phyloP scores from a whole-genome alignment of 2,888 invertebrate genomes.

The Apamea sordens region DNA sequence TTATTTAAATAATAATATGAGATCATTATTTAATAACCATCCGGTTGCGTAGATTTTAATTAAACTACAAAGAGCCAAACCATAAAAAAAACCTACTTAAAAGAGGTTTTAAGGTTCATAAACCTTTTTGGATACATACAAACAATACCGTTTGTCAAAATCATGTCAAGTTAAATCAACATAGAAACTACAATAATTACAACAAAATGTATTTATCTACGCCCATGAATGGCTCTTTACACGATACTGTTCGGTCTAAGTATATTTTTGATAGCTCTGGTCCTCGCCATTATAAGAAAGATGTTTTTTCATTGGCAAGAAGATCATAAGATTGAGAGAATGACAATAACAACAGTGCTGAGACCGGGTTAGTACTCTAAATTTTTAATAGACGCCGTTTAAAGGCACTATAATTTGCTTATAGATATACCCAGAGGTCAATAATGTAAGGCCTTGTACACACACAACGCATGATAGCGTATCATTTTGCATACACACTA shows the following conservation, averaged over 20 bases:
- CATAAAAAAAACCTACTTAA: neutral
- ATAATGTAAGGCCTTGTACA: neutral
- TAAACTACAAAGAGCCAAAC: neutral
- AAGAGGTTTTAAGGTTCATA: neutral
- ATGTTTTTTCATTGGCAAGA: conserved; percentile 87
- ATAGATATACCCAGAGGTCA: too few relatives aligned
- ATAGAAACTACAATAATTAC: conserved; percentile 39
- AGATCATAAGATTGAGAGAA: conserved; percentile 83
- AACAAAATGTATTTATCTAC: conserved; percentile 57
- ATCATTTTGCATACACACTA: neutral
- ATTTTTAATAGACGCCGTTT: neutral
- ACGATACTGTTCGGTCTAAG: conserved; percentile 86
- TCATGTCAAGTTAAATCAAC: conserved; percentile 51
- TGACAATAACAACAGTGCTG: conserved; percentile 69
- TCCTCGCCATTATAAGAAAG: conserved; percentile 85
- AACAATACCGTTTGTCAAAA: conserved; percentile 49
- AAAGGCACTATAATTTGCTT: neutral
- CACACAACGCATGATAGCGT: neutral
- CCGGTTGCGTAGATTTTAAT: neutral
- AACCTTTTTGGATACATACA: conserved; percentile 7
- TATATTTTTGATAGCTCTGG: conserved; percentile 86
- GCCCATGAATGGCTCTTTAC: conserved; percentile 82
- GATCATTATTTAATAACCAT: too few relatives aligned
- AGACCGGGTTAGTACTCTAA: conserved; percentile 78
- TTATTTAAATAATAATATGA: too few relatives aligned